These are phyloP conservation scores for Rhizoglyphus robini DNA, from an alignment of 1,140 invertebrate genomes.

Conservation along the genomic window DNA sequence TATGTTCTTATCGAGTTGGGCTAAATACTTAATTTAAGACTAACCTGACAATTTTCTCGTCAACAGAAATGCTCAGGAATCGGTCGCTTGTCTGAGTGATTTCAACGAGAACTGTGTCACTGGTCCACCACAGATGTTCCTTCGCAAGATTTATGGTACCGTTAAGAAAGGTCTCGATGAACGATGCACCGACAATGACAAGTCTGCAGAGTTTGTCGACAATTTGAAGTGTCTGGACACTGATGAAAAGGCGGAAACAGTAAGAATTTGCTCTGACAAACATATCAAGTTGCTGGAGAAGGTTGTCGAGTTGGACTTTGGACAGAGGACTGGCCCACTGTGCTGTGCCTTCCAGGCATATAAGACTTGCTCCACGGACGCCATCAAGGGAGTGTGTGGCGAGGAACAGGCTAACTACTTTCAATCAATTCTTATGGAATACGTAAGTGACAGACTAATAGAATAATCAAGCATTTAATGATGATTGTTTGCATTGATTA, in stretches of 20 bases:
- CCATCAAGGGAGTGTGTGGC: background rate
- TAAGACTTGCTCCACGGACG: background rate
- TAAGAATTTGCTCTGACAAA: background rate
- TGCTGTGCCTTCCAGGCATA: conserved; percentile 1
- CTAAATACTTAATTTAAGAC: background rate
- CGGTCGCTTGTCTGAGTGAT: background rate
- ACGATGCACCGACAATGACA: background rate
- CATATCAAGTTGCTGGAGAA: background rate
- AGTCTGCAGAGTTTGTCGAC: background rate
- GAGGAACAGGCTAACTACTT: background rate
- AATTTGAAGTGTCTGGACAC: background rate
- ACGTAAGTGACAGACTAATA: background rate
- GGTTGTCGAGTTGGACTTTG: background rate
- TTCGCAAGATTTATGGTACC: background rate
- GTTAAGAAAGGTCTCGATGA: background rate
- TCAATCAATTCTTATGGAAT: conserved; percentile 1
- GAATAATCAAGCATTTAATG: background rate
- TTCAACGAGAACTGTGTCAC: background rate
- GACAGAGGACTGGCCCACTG: background rate
- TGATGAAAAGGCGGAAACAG: background rate
- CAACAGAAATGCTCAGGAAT: background rate
- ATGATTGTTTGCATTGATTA: background rate
- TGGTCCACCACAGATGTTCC: background rate
- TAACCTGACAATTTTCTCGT: background rate
- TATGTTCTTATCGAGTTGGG: background rate